Evolutionary conservation across 2,888 invertebrate species (phyloP), one percentile per base, ranked within the genome.

Genomic region (Lathronympha strigana): DNA sequence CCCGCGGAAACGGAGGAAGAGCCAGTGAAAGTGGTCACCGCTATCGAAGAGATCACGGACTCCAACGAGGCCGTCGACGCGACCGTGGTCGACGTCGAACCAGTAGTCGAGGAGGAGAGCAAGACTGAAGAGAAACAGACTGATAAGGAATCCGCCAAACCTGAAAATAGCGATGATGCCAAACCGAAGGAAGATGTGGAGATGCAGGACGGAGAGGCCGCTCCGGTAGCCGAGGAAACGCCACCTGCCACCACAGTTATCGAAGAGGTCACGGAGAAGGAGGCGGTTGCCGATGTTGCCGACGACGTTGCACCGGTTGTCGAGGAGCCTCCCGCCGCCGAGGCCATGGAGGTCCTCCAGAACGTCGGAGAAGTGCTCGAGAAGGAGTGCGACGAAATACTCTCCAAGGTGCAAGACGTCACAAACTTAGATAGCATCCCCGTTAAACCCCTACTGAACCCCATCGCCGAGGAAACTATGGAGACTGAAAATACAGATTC

Each of bases 321-420:
- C 0, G 88, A 90, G 69, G 90, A 91, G 72, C 87, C 88, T 2
- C 60, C 76, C 0, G 70, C 72, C 43, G 68, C 64, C 25, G 83
- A 84, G 69, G 90, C 89, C 61, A 83, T 90, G 72, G 90, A 88
- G 67, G 86, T 85, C 1, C 73, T 90, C 25, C 82, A 87, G 71
- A 88, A 86, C 68, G 90, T 84, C 17, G 87, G 88, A 3, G 86
- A 88, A 51, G 90, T 87, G 2, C 76, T 92, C 17, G 91, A 91
- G 67, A 92, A 91, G 69, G 92, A 92, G 77, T 92, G 92, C 69
- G 89, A 88, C 67, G 92, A 92, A 70, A 90, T 92, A 63, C 71
- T 92, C 21, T 89, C 88, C 0, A 92, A 92, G 73, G 91, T 92
- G 5, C 85, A 91, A 70, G 82, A 88, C 73, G 90, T 92, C 33